Conservation (phyloP, 2,888 invertebrate genomes). For the Unio delphinus region DNA sequence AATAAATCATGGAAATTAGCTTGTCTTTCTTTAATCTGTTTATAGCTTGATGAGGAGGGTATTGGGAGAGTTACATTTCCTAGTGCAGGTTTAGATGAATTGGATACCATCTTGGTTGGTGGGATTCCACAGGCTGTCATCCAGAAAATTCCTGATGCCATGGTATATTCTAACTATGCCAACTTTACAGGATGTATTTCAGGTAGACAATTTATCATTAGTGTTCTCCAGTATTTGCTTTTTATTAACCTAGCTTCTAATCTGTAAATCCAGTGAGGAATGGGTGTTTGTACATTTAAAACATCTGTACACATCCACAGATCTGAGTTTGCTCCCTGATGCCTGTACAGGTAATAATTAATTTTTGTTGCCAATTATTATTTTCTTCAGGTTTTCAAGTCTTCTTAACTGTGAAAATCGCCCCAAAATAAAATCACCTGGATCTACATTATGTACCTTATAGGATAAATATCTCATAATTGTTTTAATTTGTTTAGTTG, state of each 20-base stretch:
- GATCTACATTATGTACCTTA: too few relatives aligned
- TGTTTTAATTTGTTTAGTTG: too few relatives aligned
- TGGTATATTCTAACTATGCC: constrained; percentile 23
- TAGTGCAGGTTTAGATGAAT: constrained; percentile 48
- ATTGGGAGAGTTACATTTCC: constrained; percentile 47
- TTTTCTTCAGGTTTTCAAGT: too few relatives aligned
- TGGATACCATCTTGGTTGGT: constrained; percentile 59
- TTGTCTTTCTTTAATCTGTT: constrained; percentile 1
- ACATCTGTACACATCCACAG: too few relatives aligned
- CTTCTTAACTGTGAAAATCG: too few relatives aligned
- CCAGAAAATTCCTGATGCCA: constrained; percentile 18
- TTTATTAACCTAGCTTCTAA: not conserved
- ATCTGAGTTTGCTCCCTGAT: too few relatives aligned
- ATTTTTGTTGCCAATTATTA: too few relatives aligned
- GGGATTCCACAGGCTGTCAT: constrained; percentile 36
- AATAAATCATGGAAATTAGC: not conserved
- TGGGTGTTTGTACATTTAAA: too few relatives aligned
- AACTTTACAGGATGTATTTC: constrained; percentile 63
- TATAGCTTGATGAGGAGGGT: constrained; percentile 51
- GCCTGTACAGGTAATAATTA: too few relatives aligned
- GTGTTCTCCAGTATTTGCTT: not conserved
- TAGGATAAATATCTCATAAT: too few relatives aligned
- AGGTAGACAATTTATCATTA: constrained; percentile 34
- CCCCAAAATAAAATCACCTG: too few relatives aligned
- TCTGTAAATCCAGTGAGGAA: too few relatives aligned